A percentile compares a stretch with the other conserved stretches of the same genome.
Evolutionary conservation across 1,140 invertebrate species (phyloP).

Genomic region (Proctacanthus coquilletti): DNA sequence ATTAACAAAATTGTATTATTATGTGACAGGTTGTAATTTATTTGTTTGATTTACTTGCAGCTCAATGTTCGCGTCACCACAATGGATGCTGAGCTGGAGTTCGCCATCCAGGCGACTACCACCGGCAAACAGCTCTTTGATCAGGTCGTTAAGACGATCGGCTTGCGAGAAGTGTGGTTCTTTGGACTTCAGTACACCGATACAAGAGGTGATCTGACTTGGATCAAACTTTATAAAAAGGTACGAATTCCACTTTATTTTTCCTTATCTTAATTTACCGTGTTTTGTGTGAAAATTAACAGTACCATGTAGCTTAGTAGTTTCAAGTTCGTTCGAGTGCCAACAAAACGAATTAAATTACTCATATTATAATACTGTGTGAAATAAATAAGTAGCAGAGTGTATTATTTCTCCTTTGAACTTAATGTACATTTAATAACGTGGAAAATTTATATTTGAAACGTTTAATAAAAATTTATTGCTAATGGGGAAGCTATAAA

Average conservation of each 20-base stretch:
- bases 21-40: no score
- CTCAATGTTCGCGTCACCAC: conserved; percentile 98
- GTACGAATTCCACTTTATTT: no score
- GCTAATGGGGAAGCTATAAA: no score
- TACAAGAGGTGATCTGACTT: conserved; percentile 92
- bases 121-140: conserved; percentile 99
- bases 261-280: no score
- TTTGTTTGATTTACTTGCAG: conserved; percentile 40
- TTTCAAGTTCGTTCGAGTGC: no score
- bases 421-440: no score
- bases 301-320: no score
- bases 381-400: neutral
- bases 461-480: no score
- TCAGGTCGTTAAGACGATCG: conserved; percentile 99
- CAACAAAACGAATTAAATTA: neutral
- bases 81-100: conserved; percentile 99
- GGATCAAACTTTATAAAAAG: conserved; percentile 99
- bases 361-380: neutral
- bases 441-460: no score
- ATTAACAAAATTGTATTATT: no score
- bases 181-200: conserved; percentile 99
- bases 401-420: no score
- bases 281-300: no score
- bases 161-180: conserved; percentile 98
- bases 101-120: conserved; percentile 98